phyloP scores from a whole-genome alignment of 2,797 vertebrate genomes.

The Phalloptychus januarius region DNA sequence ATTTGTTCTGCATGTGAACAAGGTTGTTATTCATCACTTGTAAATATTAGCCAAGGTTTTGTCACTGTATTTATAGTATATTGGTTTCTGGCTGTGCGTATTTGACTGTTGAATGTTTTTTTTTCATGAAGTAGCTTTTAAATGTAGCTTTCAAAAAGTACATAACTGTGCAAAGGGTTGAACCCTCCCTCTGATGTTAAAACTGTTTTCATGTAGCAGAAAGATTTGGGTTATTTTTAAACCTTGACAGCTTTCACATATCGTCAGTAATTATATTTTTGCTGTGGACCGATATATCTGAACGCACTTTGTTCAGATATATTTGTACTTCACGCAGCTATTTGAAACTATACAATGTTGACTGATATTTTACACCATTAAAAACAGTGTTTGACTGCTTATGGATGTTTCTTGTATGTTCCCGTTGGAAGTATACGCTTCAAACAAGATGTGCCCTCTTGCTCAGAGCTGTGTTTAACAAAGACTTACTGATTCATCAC shows the following conservation, averaged over 20 bases:
- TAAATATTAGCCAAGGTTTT: constrained; percentile 62
- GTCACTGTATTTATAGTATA: constrained; percentile 56
- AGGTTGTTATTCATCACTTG: constrained; percentile 59
- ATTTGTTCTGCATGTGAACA: constrained; percentile 40
- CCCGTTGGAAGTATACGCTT: neutral
- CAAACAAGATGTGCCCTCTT: constrained; percentile 10
- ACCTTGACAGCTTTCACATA: constrained; percentile 28
- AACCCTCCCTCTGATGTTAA: constrained; percentile 23
- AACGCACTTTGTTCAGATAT: constrained; percentile 44
- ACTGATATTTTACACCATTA: constrained; percentile 26
- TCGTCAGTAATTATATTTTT: constrained; percentile 36
- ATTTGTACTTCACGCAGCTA: constrained; percentile 38
- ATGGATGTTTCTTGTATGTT: constrained; percentile 1
- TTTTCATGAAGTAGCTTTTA: constrained; percentile 20
- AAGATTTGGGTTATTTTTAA: constrained; percentile 39
- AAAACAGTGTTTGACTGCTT: constrained; percentile 24
- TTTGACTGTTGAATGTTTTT: constrained; percentile 36
- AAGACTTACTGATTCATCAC: constrained; percentile 35
- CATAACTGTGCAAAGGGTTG: constrained; percentile 14
- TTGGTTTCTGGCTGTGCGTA: constrained; percentile 45
- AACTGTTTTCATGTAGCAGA: constrained; percentile 34
- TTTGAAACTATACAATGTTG: constrained; percentile 36
- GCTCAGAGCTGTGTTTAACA: neutral
- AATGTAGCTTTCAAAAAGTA: constrained; percentile 7
- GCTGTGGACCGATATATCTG: constrained; percentile 33